Evolutionary conservation across 2,113 vertebrate genomes (phyloP).

Genomic region (Calypte anna): DNA sequence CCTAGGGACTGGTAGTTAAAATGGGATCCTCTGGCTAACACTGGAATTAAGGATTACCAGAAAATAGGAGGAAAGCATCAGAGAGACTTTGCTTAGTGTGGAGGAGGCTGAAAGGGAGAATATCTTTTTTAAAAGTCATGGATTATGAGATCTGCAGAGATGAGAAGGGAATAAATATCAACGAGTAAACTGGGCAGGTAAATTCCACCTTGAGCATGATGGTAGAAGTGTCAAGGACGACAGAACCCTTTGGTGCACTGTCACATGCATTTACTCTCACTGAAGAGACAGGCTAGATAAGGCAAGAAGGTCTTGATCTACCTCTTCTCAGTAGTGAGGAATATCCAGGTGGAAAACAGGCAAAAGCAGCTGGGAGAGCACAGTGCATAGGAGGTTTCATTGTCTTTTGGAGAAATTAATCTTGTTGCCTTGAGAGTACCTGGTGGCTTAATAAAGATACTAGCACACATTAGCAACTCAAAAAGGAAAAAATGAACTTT

Average conservation of each 20-base stretch:
- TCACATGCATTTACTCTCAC: background rate
- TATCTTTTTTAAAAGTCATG: background rate
- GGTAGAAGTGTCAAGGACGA: background rate
- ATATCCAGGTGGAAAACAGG: background rate
- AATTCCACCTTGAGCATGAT: background rate
- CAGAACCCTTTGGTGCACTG: background rate
- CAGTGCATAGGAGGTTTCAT: background rate
- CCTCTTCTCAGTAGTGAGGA: background rate
- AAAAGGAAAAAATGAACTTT: background rate
- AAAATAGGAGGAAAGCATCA: background rate
- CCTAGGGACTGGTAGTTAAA: background rate
- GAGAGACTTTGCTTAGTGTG: background rate
- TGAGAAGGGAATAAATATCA: background rate
- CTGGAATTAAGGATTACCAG: background rate
- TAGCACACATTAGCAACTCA: background rate
- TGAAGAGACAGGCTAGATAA: background rate
- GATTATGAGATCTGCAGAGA: background rate
- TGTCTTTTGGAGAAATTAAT: background rate
- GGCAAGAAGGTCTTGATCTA: accelerated
- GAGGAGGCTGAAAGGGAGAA: background rate
- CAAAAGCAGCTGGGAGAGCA: background rate
- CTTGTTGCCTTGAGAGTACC: background rate
- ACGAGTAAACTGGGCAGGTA: background rate
- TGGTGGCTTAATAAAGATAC: background rate
- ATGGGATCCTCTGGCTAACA: background rate